A percentile compares a stretch with the other conserved stretches of the same genome.
phyloP scores from a whole-genome alignment of 2,888 invertebrate species.

The Eustalomyia histrio region DNA sequence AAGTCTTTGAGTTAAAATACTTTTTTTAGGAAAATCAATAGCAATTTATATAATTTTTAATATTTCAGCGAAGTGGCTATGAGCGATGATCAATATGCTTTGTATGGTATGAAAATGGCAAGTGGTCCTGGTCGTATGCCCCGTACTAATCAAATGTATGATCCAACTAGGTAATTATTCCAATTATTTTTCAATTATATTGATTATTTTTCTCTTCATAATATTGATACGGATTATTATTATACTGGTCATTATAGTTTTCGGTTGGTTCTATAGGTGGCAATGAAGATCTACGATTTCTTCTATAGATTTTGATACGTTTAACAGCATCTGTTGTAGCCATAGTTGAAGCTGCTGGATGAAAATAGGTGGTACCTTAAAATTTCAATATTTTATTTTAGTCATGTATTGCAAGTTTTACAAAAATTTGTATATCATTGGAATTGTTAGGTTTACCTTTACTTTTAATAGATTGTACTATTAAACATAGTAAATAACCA shows the following conservation, averaged over 20 bases:
- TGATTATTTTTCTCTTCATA: conserved; percentile 24
- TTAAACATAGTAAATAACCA: conserved; percentile 88
- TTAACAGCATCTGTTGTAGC: conserved; percentile 73
- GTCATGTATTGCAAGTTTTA: not conserved
- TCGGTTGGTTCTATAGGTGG: conserved; percentile 35
- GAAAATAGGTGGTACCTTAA: conserved; percentile 78
- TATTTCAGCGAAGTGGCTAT: conserved; percentile 84
- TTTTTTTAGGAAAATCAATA: too few relatives aligned
- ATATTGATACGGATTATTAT: conserved; percentile 58
- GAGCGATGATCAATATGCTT: conserved; percentile 85
- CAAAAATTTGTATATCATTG: conserved; percentile 11
- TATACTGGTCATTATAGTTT: conserved; percentile 4
- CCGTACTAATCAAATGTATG: conserved; percentile 80
- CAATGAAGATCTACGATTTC: conserved; percentile 68
- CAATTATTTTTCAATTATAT: not conserved
- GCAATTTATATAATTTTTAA: conserved; percentile 20
- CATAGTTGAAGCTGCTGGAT: conserved; percentile 74
- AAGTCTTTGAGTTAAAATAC: conserved; percentile 31
- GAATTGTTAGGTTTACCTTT: conserved; percentile 80
- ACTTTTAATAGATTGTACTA: conserved; percentile 87
- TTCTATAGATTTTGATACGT: conserved; percentile 77
- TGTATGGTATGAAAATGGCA: conserved; percentile 84
- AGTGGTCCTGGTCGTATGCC: conserved; percentile 81
- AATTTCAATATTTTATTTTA: not conserved
- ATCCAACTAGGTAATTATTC: conserved; percentile 77